Evolutionary conservation across 2,797 vertebrate genomes (phyloP), one percentile per base, ranked within the genome.

Genomic region (Neostethus bicornis): DNA sequence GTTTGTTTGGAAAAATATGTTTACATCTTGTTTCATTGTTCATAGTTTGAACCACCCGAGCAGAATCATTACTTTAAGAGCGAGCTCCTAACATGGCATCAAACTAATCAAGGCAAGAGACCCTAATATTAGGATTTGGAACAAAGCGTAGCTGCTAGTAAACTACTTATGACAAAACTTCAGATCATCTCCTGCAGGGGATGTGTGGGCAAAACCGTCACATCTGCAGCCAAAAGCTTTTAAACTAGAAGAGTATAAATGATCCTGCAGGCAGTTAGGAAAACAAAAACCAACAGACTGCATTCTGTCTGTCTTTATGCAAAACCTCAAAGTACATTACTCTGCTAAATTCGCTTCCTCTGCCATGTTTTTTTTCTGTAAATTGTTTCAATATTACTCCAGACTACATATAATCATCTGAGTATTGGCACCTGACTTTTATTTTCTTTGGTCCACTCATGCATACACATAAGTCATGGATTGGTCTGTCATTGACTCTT

Each of bases 361-460:
- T 56, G 19, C 56, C 66, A 79, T 89, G 11, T 19, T 60, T 19
- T 60, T 35, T 63, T 28, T 83, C 73, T 86, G 72, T 61, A 55
- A 31, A 61, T 3, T 7, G 56, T 42, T 68, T 79, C 70, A 90
- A 85, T 87, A 45, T 59, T 43, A 43, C 29, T 43, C n/a, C 41
- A 66, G 65, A 85, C 87, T 60, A 66, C 45, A 65, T 61, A 29
- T 53, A 67, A 83, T 77, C 83, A 85, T 88, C 75, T 79, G 73
- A 90, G 79, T 65, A 49, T 50, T 78, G 82, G 70, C 62, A 65
- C 31, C 38, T 3, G 26, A 21, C n/a, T 37, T 61, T 76, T 62
- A 71, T 75, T 79, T 58, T 56, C 74, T 51, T 82, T 64, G 63
- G 75, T 80, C 61, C 32, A 48, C 46, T 28, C 19, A 55, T n/a